Evolutionary conservation across 2,113 vertebrate species (phyloP).

Genomic region (Oryzias celebensis): DNA sequence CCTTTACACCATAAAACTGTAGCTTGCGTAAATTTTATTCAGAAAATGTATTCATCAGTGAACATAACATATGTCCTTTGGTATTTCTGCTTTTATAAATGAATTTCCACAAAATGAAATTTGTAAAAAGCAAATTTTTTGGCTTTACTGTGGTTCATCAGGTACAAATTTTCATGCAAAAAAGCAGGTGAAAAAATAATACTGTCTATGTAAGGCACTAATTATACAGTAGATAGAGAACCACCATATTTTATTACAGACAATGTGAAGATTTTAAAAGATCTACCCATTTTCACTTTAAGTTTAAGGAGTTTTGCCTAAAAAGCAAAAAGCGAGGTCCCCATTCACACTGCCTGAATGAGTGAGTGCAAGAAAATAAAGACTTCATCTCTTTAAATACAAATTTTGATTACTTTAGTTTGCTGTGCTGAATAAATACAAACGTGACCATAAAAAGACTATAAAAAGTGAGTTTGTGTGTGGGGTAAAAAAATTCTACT

Average conservation of each 20-base stretch:
- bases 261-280: background rate
- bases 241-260: conserved; percentile 5
- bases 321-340: too few species aligned
- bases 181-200: conserved; percentile 12
- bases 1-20: background rate
- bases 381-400: too few species aligned
- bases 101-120: background rate
- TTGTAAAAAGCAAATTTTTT: background rate
- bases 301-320: too few species aligned
- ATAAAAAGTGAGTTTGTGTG: too few species aligned
- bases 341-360: too few species aligned
- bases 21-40: conserved; percentile 38
- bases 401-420: too few species aligned
- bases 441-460: too few species aligned
- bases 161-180: conserved; percentile 38
- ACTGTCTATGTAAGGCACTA: conserved; percentile 36
- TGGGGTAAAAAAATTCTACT: too few species aligned
- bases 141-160: background rate
- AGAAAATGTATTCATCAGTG: conserved; percentile 32
- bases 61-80: conserved; percentile 29
- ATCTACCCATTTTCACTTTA: too few species aligned
- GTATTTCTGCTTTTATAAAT: conserved; percentile 28
- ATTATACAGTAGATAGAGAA: conserved; percentile 4
- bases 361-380: too few species aligned
- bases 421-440: too few species aligned